These are phyloP conservation scores for Aporophyla nigra DNA, from an alignment of 2,888 invertebrate species.

Conservation along the genomic window DNA sequence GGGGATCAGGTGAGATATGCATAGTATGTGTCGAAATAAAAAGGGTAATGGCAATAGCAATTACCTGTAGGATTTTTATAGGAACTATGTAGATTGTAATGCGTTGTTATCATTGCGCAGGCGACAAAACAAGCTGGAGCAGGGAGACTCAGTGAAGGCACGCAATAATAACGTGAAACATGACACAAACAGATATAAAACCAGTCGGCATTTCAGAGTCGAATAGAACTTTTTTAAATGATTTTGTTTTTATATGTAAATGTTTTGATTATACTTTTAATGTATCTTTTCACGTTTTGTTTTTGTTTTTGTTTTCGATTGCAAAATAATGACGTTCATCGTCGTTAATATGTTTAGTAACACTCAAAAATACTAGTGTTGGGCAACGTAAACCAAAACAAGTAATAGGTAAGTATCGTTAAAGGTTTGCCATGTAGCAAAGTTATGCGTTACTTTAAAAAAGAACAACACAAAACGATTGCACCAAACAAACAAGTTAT, in stretches of 20 bases:
- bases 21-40: neutral
- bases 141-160: conserved; percentile 72
- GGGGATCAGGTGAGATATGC: neutral
- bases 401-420: neutral
- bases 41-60: neutral
- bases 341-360: neutral
- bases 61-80: neutral
- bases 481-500: neutral
- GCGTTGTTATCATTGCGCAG: conserved; percentile 59
- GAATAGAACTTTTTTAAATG: conserved; percentile 54
- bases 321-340: neutral
- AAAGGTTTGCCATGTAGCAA: neutral
- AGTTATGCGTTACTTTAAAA: neutral
- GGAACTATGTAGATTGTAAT: conserved; percentile 12
- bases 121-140: conserved; percentile 75
- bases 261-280: conserved; percentile 47
- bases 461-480: conserved; percentile 7
- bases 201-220: conserved; percentile 66
- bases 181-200: conserved; percentile 62
- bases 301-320: neutral
- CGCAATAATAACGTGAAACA: conserved; percentile 60
- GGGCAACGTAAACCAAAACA: neutral
- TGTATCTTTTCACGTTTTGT: conserved; percentile 2
- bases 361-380: neutral
- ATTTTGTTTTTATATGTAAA: conserved; percentile 17